A percentile compares a stretch with the other conserved stretches of the same genome.
These are phyloP conservation scores for Odobenus rosmarus DNA, from an alignment of 2,113 vertebrate species.

Conservation along the genomic window DNA sequence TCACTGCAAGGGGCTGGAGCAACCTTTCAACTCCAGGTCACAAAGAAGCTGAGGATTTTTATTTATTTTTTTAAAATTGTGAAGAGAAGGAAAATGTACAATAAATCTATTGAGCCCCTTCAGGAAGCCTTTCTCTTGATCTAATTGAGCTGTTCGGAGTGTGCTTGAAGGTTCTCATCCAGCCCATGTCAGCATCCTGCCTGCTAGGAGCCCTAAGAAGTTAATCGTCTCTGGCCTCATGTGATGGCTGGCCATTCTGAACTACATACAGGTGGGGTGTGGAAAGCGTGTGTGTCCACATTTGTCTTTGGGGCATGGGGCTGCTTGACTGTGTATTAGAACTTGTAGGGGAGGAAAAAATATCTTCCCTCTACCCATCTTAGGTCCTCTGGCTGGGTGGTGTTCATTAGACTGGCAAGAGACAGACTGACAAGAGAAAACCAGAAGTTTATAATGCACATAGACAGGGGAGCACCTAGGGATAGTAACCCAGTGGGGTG, in stretches of 20 bases:
- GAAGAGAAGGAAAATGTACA: not conserved
- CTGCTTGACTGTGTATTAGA: not conserved
- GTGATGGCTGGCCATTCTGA: not conserved
- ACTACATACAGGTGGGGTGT: not conserved
- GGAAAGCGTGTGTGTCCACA: fast-evolving
- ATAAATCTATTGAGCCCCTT: not conserved
- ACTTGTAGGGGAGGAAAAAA: not conserved
- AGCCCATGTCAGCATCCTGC: not conserved
- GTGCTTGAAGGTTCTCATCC: not conserved
- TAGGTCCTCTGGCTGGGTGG: not conserved
- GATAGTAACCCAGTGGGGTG: not conserved
- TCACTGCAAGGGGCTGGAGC: not conserved
- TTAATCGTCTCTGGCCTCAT: slow-evolving; percentile 7
- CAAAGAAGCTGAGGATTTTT: not conserved
- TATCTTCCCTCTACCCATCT: not conserved
- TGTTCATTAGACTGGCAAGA: not conserved
- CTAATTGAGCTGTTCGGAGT: slow-evolving; percentile 63
- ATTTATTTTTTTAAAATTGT: slow-evolving; percentile 4
- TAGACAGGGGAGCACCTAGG: not conserved
- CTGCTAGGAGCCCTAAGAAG: not conserved
- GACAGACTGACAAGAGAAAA: not conserved
- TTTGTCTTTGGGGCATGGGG: not conserved
- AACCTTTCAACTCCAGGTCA: slow-evolving; percentile 51
- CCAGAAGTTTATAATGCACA: not conserved
- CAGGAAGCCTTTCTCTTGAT: slow-evolving; percentile 60